Evolutionary conservation across 2,113 vertebrate species (phyloP).

Genomic region (Saguinus midas): DNA sequence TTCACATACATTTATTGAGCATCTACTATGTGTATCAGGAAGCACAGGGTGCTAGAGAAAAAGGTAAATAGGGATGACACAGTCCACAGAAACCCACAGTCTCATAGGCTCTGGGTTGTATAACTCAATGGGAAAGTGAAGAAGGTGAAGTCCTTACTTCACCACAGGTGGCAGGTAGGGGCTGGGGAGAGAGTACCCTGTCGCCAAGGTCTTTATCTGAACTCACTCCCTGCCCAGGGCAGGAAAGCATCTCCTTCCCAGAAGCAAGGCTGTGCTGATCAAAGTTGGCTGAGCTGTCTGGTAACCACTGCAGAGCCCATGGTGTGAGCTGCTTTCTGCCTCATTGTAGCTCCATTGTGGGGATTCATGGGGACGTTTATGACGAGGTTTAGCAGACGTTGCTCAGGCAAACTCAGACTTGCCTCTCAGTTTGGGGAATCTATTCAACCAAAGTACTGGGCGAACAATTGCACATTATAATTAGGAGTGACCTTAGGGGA

Average conservation of each 20-base stretch:
- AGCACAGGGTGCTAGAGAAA: background rate
- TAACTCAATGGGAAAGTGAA: background rate
- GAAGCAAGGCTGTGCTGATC: background rate
- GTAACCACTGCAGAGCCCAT: fast-evolving
- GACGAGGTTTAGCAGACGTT: background rate
- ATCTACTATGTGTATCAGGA: fast-evolving
- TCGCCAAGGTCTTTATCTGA: background rate
- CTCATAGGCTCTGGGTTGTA: too few species aligned
- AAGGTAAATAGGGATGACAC: background rate
- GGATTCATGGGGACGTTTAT: background rate
- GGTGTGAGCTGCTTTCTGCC: fast-evolving
- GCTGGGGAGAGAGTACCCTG: too few species aligned
- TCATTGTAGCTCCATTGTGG: background rate
- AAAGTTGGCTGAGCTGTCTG: too few species aligned
- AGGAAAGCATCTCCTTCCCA: background rate
- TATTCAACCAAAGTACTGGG: background rate
- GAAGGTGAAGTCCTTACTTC: background rate
- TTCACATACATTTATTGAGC: background rate
- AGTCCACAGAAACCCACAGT: background rate
- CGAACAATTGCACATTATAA: background rate
- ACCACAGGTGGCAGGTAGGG: background rate
- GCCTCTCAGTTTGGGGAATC: background rate
- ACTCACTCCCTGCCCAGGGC: too few species aligned
- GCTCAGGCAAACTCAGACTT: background rate
- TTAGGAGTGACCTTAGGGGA: background rate